Percentiles rank a stretch among this genome's conserved stretches.
Evolutionary conservation across 2,797 vertebrate species (phyloP).

Genomic region (Cetoscarus ocellatus): DNA sequence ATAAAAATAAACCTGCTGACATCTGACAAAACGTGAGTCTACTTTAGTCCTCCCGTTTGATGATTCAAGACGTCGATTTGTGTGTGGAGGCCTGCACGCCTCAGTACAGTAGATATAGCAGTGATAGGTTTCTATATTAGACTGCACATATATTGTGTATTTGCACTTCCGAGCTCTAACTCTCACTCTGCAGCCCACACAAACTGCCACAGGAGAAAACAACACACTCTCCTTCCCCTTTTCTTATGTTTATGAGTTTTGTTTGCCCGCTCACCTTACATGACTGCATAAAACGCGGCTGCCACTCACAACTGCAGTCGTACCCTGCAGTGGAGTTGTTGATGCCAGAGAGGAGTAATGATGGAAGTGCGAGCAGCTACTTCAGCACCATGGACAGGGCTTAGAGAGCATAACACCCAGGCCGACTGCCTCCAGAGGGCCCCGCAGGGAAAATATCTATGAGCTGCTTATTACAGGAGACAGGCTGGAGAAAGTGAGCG

Average conservation of each 20-base stretch:
- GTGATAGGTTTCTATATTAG: slow-evolving; percentile 4
- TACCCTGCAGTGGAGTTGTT: slow-evolving; percentile 17
- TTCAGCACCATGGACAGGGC: slow-evolving; percentile 74
- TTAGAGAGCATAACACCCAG: slow-evolving; percentile 21
- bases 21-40: neutral
- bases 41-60: neutral
- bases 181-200: slow-evolving; percentile 16
- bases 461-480: slow-evolving; percentile 38
- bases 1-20: neutral
- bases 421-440: slow-evolving; percentile 26
- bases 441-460: slow-evolving; percentile 23
- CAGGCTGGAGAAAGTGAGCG: neutral
- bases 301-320: slow-evolving; percentile 16
- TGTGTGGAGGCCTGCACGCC: neutral
- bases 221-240: neutral
- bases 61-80: neutral
- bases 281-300: slow-evolving; percentile 21
- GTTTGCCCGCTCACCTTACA: slow-evolving; percentile 10
- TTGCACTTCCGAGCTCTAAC: slow-evolving; percentile 3
- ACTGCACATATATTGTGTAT: neutral
- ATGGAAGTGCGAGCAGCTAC: slow-evolving; percentile 35
- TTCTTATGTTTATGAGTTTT: neutral
- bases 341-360: slow-evolving; percentile 35
- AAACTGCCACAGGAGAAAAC: slow-evolving; percentile 25
- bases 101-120: slow-evolving; percentile 7